Evolutionary conservation across 2,888 invertebrate genomes (phyloP).

Genomic region (Diaphora mendica): DNA sequence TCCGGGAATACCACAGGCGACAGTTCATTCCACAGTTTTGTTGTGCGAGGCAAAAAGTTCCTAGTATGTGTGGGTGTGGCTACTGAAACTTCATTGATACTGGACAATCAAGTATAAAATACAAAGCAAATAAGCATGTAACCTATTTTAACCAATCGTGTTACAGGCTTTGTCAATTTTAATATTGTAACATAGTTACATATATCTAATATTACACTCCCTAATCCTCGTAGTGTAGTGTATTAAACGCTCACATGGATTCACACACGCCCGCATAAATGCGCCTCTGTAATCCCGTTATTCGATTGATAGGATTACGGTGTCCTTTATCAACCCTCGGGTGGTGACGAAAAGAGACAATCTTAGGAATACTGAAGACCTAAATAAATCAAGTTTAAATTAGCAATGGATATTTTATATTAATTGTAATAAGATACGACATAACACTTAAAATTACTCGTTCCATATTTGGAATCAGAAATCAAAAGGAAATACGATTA

Average conservation of each 20-base stretch:
- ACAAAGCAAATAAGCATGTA: neutral
- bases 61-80: neutral
- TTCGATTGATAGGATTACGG: constrained; percentile 78
- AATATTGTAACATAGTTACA: constrained; percentile 22
- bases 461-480: neutral
- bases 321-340: constrained; percentile 72
- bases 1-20: no score
- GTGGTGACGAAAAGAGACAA: constrained; percentile 69
- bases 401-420: constrained; percentile 12
- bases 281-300: constrained; percentile 68
- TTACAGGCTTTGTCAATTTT: neutral
- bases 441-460: neutral
- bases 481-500: neutral
- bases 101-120: neutral
- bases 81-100: neutral
- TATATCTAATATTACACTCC: constrained; percentile 4
- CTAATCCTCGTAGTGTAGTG: neutral
- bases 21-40: no score
- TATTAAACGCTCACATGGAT: constrained; percentile 37
- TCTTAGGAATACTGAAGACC: constrained; percentile 60
- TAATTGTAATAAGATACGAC: no score
- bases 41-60: no score
- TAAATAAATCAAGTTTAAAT: constrained; percentile 33
- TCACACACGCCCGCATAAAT: constrained; percentile 65
- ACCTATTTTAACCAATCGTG: neutral